A percentile compares a stretch with the other conserved stretches of the same genome.
Conservation (phyloP, 2,113 vertebrate species). For the Pomatorhinus ruficollis region DNA sequence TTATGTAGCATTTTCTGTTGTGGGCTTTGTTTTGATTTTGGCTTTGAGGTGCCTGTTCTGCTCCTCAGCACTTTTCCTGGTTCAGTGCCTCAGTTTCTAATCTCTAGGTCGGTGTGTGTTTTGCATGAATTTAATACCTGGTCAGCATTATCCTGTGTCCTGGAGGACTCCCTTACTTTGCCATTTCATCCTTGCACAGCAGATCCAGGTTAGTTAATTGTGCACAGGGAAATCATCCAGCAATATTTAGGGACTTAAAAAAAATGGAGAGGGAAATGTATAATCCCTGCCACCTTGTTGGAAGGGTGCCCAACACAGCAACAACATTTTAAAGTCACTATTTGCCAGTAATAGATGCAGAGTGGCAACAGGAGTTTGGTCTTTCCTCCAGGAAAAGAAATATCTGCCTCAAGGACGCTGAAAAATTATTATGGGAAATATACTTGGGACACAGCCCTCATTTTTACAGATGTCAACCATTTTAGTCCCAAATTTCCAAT, state of each 20-base stretch:
- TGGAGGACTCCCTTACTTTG: neutral
- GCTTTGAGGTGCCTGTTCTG: neutral
- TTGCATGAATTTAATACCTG: slow-evolving; percentile 42
- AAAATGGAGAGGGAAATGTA: neutral
- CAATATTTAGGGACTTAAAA: neutral
- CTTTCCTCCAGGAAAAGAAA: neutral
- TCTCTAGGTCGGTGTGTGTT: neutral
- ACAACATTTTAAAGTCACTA: neutral
- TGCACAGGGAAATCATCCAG: neutral
- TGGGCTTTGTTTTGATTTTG: neutral
- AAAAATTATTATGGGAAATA: neutral
- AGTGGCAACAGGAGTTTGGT: neutral
- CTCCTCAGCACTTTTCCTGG: slow-evolving; percentile 31
- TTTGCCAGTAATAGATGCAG: neutral
- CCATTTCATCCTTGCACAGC: neutral
- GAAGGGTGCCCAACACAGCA: neutral
- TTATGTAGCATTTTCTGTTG: neutral
- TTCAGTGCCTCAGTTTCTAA: slow-evolving; percentile 42
- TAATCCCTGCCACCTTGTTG: neutral
- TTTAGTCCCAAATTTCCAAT: neutral
- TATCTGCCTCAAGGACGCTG: neutral
- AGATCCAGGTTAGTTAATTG: neutral
- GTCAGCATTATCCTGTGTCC: neutral
- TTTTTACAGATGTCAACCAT: slow-evolving; percentile 1
- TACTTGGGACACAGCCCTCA: neutral